Conservation (phyloP, 2,113 vertebrate species). For the Gobiocypris rarus region DNA sequence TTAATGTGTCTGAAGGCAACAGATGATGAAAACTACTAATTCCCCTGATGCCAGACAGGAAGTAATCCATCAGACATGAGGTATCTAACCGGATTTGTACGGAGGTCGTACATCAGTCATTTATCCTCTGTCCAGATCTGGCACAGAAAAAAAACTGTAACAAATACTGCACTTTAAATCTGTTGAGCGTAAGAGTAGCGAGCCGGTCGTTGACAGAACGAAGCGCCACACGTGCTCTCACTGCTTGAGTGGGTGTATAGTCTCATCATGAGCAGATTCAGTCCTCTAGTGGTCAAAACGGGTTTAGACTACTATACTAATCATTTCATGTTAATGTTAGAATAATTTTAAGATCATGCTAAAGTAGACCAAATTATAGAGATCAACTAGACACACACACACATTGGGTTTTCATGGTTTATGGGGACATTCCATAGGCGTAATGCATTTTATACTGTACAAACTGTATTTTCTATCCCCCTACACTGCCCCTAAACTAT, state of each 20-base stretch:
- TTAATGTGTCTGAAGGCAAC: not conserved
- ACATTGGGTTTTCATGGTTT: no score
- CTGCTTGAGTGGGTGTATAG: not conserved
- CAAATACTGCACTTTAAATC: not conserved
- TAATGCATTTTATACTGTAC: no score
- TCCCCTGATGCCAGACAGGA: constrained; percentile 19
- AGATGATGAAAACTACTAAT: not conserved
- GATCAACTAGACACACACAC: not conserved
- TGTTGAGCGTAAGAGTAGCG: no score
- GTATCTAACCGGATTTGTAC: constrained; percentile 22
- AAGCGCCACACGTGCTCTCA: not conserved
- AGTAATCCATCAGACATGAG: constrained; percentile 59
- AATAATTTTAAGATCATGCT: not conserved
- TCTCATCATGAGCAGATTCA: not conserved
- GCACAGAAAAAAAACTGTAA: not conserved
- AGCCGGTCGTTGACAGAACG: not conserved
- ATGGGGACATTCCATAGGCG: no score
- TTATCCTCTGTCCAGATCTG: not conserved
- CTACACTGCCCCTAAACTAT: no score
- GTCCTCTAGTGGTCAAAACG: not conserved
- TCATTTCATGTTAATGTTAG: not conserved
- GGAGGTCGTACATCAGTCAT: not conserved
- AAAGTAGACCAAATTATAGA: not conserved
- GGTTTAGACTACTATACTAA: not conserved
- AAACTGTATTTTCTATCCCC: no score